Percentiles rank a stretch among this genome's conserved stretches.
These are phyloP conservation scores for Euphydryas editha DNA, from an alignment of 2,888 invertebrate genomes.

Conservation along the genomic window DNA sequence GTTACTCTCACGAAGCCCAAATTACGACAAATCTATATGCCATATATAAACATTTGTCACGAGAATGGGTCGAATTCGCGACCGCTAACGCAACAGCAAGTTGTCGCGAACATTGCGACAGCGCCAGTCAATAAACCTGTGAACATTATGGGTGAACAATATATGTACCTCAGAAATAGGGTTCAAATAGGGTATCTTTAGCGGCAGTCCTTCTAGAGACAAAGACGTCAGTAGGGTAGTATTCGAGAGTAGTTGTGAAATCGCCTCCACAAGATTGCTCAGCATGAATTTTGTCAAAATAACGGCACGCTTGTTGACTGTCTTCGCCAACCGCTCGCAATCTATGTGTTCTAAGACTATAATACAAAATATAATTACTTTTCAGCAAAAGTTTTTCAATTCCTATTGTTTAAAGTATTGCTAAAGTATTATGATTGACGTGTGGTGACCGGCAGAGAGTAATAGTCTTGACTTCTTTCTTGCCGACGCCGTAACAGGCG, in stretches of 20 bases:
- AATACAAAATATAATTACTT: neutral
- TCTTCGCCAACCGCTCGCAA: conserved; percentile 84
- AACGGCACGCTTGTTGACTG: conserved; percentile 85
- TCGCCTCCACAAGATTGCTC: conserved; percentile 85
- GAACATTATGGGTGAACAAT: too few relatives aligned
- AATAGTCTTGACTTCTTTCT: too few relatives aligned
- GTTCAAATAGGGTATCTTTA: conserved; percentile 86
- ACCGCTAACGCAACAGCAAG: neutral
- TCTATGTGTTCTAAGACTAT: conserved; percentile 80
- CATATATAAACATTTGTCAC: too few relatives aligned
- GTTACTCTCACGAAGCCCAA: too few relatives aligned
- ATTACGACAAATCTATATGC: too few relatives aligned
- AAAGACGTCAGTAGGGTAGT: conserved; percentile 85
- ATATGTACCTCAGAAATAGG: conserved; percentile 80
- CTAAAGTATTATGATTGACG: too few relatives aligned
- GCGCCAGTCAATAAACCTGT: too few relatives aligned
- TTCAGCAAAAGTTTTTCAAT: neutral
- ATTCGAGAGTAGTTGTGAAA: conserved; percentile 85
- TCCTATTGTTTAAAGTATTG: too few relatives aligned
- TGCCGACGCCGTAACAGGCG: too few relatives aligned
- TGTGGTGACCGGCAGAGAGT: too few relatives aligned
- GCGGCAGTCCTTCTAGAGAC: conserved; percentile 88
- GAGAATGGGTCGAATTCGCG: too few relatives aligned
- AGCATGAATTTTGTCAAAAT: conserved; percentile 88
- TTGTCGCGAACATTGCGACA: neutral